Conservation (phyloP, 2,797 vertebrate species). For the Sebastes goodei region DNA sequence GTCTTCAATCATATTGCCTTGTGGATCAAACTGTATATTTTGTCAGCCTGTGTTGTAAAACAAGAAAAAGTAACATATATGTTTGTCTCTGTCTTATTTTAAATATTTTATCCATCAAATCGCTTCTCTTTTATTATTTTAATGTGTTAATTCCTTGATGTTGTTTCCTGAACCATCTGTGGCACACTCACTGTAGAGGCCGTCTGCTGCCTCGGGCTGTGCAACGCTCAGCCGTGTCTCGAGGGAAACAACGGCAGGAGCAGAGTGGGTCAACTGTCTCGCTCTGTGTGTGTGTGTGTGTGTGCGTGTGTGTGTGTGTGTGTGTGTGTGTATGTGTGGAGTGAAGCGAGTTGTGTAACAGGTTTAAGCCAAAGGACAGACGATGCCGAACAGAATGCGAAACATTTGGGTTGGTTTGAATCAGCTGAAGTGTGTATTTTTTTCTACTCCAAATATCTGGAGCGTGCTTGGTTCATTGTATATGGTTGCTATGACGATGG, state of each 20-base stretch:
- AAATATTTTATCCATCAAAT: not conserved
- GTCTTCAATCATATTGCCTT: not conserved
- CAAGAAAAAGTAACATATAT: not conserved
- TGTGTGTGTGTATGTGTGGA: not conserved
- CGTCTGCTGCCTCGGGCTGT: slow-evolving; percentile 20
- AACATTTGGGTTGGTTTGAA: not conserved
- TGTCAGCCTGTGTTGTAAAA: not conserved
- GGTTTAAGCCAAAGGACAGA: slow-evolving; percentile 21
- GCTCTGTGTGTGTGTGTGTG: not conserved
- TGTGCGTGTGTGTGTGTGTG: not conserved
- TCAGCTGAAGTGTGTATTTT: not conserved
- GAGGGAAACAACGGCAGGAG: slow-evolving; percentile 8
- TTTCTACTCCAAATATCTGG: not conserved
- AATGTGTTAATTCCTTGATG: not conserved
- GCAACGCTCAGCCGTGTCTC: slow-evolving; percentile 2
- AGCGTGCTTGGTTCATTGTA: slow-evolving; percentile 12
- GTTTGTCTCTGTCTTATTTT: not conserved
- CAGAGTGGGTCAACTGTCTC: slow-evolving; percentile 20
- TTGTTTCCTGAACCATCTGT: slow-evolving; percentile 24
- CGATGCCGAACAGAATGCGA: slow-evolving; percentile 4
- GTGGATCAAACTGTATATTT: not conserved
- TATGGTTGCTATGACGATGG: slow-evolving; percentile 40
- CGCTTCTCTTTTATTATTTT: not conserved
- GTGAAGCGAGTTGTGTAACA: slow-evolving; percentile 6
- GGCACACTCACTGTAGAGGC: slow-evolving; percentile 8